Evolutionary conservation across 1,140 invertebrate species (phyloP), one percentile per base, ranked within the genome.

Genomic region (Drosophila sproati): DNA sequence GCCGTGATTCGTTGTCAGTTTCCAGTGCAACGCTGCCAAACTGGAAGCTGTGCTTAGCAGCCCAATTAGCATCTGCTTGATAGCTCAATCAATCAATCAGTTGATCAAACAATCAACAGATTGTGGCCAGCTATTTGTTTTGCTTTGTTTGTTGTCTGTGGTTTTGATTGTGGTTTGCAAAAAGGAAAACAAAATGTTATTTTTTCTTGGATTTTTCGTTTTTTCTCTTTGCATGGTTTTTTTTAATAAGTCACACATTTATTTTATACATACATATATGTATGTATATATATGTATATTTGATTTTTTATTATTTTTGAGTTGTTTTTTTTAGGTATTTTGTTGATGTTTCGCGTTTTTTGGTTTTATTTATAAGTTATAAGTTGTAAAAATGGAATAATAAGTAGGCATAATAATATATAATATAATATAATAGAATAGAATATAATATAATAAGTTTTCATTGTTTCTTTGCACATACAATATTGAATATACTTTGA

Each of bases 361-460:
- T 85, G 51, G 69, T 68, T 87, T 81, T 75, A 72, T 83, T 79
- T 71, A 51, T 89, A 89, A 89, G 85, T 83, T 89, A 76, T 89
- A 89, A 89, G 20, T 89, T 85, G 85, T 89, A 89, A 89, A 89
- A 89, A 89, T 89, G 85, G 85, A 89, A 89, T 89, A 87, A 87
- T 87, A 87, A 87, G 83, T 87, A 87, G 83, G 83, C 83, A 82
- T 87, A 87, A 88, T 89, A 88, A 88, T 88, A 81, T 82, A 85
- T 83, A 87, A 87, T 88, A 80, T 70, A 87, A 87, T 43, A 82
- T 87, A 87, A 88, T 89, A 83, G 83, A 89, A 86, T 82, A 85
- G 80, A 87, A 86, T 88, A 80, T 70, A 87, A 87, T 87, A 88
- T 83, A 88, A 88, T 88, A 88, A 80, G 85, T 81, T 78, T 63